Evolutionary conservation across 1,140 invertebrate genomes (phyloP), one percentile per base, ranked within the genome.

Genomic region (Formica exsecta): DNA sequence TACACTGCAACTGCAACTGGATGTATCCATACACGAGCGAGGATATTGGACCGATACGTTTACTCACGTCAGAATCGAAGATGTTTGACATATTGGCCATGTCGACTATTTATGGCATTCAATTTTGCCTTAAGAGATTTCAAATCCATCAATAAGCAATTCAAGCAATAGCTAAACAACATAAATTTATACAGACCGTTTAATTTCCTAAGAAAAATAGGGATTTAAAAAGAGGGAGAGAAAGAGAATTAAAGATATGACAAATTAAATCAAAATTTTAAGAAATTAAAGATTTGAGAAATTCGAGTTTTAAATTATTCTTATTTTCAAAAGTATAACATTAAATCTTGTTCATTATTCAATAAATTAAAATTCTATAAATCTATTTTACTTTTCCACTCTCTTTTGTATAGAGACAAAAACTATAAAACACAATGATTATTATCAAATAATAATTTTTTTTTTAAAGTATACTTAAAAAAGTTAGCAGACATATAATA

Each of bases 41-140:
- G n/a, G 59, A 48, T 54, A 83, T 54, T 36, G 70, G 36, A 65
- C 59, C 54, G n/a, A 65, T 54, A 29, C 73, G 11, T 84, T 73
- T 65, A 48, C 36, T 57, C 29, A 13, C 25, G 77, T 41, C 70
- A 25, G 22, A 22, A 7, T 51, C 44, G 44, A 71, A 77, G 59
- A 77, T 84, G 86, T 85, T 88, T 84, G 80, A 90, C 76, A 86
- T 88, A 65, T 80, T 61, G 88, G 68, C 41, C 22, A 51, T 19
- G 61, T 36, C 54, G 54, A 84, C 68, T 88, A 90, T 89, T 86
- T 79, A 85, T 65, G 66, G 54, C 57, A 48, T 59, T 59, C 48
- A 65, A 73, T 71, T 87, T 80, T 80, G 19, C 76, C 19, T 57
- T 38, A 54, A 59, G 65, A 65, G 22, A 76, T 64, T 51, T 51